These are phyloP conservation scores for Prolemur simus DNA, from an alignment of 2,113 vertebrate species.

Conservation along the genomic window DNA sequence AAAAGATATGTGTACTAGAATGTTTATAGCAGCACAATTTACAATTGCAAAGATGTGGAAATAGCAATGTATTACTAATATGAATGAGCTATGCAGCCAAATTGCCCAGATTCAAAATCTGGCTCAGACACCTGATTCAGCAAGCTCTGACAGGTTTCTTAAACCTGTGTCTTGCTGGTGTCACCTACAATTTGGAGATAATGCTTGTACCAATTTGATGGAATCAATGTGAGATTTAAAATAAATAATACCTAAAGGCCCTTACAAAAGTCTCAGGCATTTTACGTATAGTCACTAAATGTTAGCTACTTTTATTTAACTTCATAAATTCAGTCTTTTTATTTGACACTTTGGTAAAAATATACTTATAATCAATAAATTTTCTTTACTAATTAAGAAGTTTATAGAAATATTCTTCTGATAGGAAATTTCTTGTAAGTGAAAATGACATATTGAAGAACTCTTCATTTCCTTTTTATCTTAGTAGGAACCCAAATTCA, in stretches of 20 bases:
- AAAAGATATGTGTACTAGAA: no score
- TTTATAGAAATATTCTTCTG: not conserved
- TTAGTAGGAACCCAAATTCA: not conserved
- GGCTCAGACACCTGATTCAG: accelerated
- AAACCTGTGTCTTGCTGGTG: not conserved
- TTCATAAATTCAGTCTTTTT: not conserved
- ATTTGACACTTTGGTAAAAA: not conserved
- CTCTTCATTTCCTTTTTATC: not conserved
- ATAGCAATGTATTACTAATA: not conserved
- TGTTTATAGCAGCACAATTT: no score
- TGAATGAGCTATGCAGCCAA: not conserved
- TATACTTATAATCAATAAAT: not conserved
- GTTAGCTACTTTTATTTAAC: not conserved
- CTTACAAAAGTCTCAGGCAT: not conserved
- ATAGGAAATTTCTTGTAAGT: not conserved
- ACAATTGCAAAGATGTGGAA: no score
- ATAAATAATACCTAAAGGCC: not conserved
- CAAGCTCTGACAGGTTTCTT: not conserved
- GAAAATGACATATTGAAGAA: not conserved
- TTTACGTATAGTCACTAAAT: not conserved
- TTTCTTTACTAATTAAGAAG: not conserved
- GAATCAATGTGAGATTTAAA: not conserved
- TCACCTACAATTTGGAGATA: not conserved
- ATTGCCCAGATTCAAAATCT: not conserved
- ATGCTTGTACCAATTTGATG: not conserved